These are phyloP conservation scores for Drosophila parvula DNA, from an alignment of 1,140 invertebrate genomes.

Conservation along the genomic window DNA sequence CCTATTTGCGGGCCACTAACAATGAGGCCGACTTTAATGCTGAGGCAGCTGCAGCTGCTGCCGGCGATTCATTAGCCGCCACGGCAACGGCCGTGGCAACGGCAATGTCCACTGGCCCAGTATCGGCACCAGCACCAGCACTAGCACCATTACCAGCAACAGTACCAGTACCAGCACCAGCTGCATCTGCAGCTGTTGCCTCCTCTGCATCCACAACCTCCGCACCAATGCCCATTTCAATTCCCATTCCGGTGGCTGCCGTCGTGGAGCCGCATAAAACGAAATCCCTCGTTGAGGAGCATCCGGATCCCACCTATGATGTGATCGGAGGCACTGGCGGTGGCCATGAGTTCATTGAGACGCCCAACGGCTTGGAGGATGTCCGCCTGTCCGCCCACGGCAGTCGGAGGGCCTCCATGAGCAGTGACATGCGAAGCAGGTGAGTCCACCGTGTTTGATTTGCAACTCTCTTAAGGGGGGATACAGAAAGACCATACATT, in stretches of 20 bases:
- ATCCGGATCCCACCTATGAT: conserved; percentile 80
- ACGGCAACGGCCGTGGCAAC: not conserved
- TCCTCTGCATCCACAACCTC: conserved; percentile 2
- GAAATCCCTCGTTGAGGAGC: conserved; percentile 70
- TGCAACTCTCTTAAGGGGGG: not conserved
- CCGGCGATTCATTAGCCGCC: conserved; percentile 29
- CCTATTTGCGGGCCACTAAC: conserved; percentile 94
- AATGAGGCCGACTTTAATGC: conserved; percentile 85
- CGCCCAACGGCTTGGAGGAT: conserved; percentile 71
- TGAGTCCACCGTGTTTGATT: conserved; percentile 11
- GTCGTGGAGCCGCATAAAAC: conserved; percentile 71
- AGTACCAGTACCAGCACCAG: not conserved
- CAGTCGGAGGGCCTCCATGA: conserved; percentile 76
- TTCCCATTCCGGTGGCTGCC: conserved; percentile 42
- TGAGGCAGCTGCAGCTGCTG: conserved; percentile 30
- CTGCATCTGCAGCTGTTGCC: not conserved
- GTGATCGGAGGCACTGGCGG: conserved; percentile 64
- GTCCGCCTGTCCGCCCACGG: conserved; percentile 67
- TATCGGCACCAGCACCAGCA: not conserved
- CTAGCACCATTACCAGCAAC: not conserved
- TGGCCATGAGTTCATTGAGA: conserved; percentile 74
- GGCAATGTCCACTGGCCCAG: not conserved
- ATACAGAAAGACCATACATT: too few relatives aligned
- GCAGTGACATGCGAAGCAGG: conserved; percentile 80
- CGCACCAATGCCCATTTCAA: conserved; percentile 18